Percentiles rank a stretch among this genome's conserved stretches.
phyloP scores from a whole-genome alignment of 1,140 invertebrate genomes.

The Drosophila navojoa region DNA sequence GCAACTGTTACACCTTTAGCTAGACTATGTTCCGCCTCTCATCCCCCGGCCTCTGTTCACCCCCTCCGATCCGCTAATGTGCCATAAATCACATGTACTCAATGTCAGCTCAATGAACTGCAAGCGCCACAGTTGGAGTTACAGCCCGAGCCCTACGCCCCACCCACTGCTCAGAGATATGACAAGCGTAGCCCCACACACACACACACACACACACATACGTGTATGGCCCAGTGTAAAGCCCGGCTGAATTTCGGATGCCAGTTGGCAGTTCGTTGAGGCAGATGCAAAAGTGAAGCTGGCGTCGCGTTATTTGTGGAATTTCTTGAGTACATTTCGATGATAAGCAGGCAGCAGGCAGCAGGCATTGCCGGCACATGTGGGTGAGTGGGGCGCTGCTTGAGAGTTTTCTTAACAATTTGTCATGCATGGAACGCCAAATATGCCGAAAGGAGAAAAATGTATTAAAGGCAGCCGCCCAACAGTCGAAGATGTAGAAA shows the following conservation, averaged over 20 bases:
- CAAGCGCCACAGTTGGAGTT: slow-evolving; percentile 23
- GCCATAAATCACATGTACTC: slow-evolving; percentile 80
- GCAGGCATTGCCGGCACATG: slow-evolving; percentile 29
- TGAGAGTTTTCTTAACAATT: slow-evolving; percentile 78
- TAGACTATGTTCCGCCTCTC: neutral
- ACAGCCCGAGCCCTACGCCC: neutral
- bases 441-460: slow-evolving; percentile 80
- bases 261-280: slow-evolving; percentile 12
- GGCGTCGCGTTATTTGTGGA: slow-evolving; percentile 77
- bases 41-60: neutral
- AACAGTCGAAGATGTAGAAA: slow-evolving; percentile 68
- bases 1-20: slow-evolving; percentile 48
- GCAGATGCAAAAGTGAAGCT: slow-evolving; percentile 54
- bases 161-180: neutral
- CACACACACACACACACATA: neutral
- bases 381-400: slow-evolving; percentile 24
- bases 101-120: slow-evolving; percentile 82
- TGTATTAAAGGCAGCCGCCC: slow-evolving; percentile 76
- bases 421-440: slow-evolving; percentile 81
- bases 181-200: neutral
- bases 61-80: slow-evolving; percentile 34
- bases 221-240: neutral
- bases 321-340: slow-evolving; percentile 82
- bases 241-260: slow-evolving; percentile 11
- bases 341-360: slow-evolving; percentile 67